Evolutionary conservation across 2,113 vertebrate genomes (phyloP).

Genomic region (Lethenteron reissneri): DNA sequence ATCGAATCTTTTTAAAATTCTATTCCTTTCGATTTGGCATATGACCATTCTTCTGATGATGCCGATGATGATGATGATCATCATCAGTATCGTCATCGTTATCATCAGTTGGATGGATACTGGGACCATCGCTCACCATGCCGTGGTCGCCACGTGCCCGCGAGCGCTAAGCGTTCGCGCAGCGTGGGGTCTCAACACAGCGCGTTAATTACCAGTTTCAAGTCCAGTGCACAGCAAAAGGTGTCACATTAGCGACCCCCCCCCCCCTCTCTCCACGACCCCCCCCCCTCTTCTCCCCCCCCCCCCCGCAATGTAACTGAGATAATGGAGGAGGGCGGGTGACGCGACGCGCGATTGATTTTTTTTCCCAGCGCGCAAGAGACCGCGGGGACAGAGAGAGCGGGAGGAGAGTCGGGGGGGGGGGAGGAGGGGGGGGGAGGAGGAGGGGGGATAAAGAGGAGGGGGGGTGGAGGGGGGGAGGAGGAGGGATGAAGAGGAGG

Average conservation of each 20-base stretch:
- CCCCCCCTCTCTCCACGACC: neutral
- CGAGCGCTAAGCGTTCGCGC: neutral
- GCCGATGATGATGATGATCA: no score
- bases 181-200: conserved; percentile 3
- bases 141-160: no score
- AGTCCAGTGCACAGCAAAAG: conserved; percentile 4
- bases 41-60: no score
- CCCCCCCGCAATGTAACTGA: neutral
- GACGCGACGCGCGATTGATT: neutral
- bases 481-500: neutral
- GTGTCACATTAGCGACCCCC: neutral
- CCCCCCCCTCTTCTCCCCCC: neutral
- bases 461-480: neutral
- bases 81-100: no score
- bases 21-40: no score
- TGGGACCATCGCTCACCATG: no score
- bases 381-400: neutral
- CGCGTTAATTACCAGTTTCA: conserved; percentile 4
- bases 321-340: conserved; percentile 6
- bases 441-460: neutral
- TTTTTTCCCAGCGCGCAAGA: neutral
- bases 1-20: no score
- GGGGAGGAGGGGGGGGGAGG: neutral
- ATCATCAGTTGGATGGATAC: no score
- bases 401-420: neutral